A percentile compares a stretch with the other conserved stretches of the same genome.
Evolutionary conservation across 2,888 invertebrate genomes (phyloP).

Genomic region (Pasiphila rectangulata): DNA sequence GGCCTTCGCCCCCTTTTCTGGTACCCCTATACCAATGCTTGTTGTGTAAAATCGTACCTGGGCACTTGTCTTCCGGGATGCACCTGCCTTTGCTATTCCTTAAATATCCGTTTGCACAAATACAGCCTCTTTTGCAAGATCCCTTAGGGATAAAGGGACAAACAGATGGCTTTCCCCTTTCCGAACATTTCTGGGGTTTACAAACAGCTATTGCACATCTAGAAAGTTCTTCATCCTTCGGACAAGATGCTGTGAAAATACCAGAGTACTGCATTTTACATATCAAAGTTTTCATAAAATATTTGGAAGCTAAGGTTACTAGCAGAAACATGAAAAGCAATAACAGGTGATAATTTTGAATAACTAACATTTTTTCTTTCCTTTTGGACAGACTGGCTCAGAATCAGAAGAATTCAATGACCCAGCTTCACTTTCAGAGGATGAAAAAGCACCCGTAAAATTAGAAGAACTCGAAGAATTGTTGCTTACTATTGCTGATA

Average conservation of each 20-base stretch:
- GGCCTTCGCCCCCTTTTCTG: too few relatives aligned
- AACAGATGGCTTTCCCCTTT: not conserved
- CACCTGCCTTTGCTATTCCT: conserved; percentile 3
- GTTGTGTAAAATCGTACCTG: conserved; percentile 2
- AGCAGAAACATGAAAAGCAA: not conserved
- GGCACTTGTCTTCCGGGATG: conserved; percentile 2
- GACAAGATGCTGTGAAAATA: conserved; percentile 6
- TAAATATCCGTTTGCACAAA: conserved; percentile 1
- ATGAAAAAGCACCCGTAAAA: not conserved
- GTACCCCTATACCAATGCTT: too few relatives aligned
- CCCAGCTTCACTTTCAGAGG: not conserved
- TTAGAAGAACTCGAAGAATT: too few relatives aligned
- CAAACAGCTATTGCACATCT: conserved; percentile 12
- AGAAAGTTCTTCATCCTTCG: conserved; percentile 7
- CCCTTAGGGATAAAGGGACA: not conserved
- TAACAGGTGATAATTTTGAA: too few relatives aligned
- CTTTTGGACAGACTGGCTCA: not conserved
- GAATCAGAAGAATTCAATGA: not conserved
- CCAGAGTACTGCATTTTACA: too few relatives aligned
- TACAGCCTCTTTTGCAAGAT: conserved; percentile 6
- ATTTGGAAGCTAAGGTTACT: too few relatives aligned
- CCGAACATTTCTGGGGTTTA: conserved; percentile 10
- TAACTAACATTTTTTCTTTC: not conserved
- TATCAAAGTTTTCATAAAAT: too few relatives aligned
- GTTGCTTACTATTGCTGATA: not conserved